Conservation (phyloP, 53 echinoderm and acorn worm species). For the Glandiceps talaboti region DNA sequence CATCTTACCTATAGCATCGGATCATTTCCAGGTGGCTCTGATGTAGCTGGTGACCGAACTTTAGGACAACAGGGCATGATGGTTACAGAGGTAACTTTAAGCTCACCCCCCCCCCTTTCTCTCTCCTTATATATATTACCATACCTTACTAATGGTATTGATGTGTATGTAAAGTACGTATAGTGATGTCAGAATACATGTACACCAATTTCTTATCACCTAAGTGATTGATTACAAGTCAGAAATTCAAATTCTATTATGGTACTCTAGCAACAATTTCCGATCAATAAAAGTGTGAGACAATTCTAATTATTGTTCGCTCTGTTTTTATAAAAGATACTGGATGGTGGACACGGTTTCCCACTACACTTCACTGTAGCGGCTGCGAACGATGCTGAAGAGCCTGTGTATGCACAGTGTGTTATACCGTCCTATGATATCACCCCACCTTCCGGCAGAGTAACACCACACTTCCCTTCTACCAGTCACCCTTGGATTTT, state of each 20-base stretch:
- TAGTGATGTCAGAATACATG: neutral
- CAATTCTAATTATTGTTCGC: neutral
- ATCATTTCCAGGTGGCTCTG: conserved; percentile 23
- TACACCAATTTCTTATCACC: too few species aligned
- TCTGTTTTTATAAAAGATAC: neutral
- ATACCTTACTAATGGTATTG: too few species aligned
- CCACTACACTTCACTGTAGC: conserved; percentile 35
- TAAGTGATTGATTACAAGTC: too few species aligned
- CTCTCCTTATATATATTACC: neutral
- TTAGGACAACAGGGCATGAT: neutral
- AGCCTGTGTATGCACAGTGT: conserved; percentile 16
- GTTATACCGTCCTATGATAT: conserved; percentile 34
- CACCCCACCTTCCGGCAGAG: conserved; percentile 32
- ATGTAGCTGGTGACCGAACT: conserved; percentile 1
- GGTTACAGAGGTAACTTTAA: neutral
- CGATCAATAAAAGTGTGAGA: neutral
- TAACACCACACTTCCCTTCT: conserved; percentile 26
- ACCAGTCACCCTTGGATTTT: conserved; percentile 41
- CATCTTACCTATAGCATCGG: conserved; percentile 19
- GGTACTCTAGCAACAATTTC: too few species aligned
- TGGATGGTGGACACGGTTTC: conserved; percentile 1
- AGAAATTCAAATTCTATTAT: too few species aligned
- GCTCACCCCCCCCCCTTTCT: neutral
- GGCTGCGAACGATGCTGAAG: conserved; percentile 25
- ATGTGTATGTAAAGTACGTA: too few species aligned